Percentiles rank a stretch among this genome's conserved stretches.
These are phyloP conservation scores for Deroptyus accipitrinus DNA, from an alignment of 2,113 vertebrate genomes.

Conservation along the genomic window DNA sequence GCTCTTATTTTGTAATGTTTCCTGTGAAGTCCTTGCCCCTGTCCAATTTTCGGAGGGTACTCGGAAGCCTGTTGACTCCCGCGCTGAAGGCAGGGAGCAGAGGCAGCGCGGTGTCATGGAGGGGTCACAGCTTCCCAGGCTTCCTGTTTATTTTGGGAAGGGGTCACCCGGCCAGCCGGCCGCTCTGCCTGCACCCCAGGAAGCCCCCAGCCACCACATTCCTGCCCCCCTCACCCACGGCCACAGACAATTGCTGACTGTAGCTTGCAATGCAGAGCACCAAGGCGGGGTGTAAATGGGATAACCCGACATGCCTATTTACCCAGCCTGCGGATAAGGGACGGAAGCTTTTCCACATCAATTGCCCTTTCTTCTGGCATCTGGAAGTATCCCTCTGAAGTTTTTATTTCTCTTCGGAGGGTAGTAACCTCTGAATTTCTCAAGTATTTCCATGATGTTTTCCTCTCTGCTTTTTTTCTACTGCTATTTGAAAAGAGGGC, in stretches of 20 bases:
- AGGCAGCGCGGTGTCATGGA: background rate
- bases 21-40: constrained; percentile 15
- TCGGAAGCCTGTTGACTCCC: background rate
- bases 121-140: constrained; percentile 51
- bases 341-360: constrained; percentile 47
- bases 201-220: constrained; percentile 39
- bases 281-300: constrained; percentile 20
- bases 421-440: constrained; percentile 24
- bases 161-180: constrained; percentile 13
- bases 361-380: constrained; percentile 31
- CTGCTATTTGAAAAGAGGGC: constrained; percentile 14
- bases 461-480: background rate
- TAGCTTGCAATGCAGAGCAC: background rate
- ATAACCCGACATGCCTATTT: constrained; percentile 48
- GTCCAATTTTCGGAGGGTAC: background rate
- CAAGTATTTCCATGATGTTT: constrained; percentile 29
- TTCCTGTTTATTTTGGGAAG: constrained; percentile 74
- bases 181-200: background rate
- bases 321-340: constrained; percentile 45
- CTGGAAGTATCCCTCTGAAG: constrained; percentile 26
- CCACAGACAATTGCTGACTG: constrained; percentile 39
- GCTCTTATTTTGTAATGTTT: constrained; percentile 34
- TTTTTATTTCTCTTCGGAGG: constrained; percentile 40
- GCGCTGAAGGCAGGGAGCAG: constrained; percentile 23
- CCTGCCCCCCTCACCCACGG: constrained; percentile 17